phyloP scores from a whole-genome alignment of 2,888 invertebrate genomes.

The Oxytorus armatus region DNA sequence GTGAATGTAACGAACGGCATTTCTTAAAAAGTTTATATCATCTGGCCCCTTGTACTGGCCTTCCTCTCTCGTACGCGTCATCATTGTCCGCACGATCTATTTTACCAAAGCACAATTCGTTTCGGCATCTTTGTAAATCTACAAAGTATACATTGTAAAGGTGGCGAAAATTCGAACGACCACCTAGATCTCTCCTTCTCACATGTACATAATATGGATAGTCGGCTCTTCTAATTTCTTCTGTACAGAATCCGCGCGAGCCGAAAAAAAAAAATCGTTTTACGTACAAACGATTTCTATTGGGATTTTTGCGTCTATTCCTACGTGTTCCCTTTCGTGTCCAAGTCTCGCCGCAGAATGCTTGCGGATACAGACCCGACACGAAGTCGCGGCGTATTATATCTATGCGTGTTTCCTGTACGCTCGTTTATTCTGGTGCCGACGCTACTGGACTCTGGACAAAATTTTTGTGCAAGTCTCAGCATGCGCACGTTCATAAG shows the following conservation, averaged over 20 bases:
- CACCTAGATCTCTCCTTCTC: constrained; percentile 11
- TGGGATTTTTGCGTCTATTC: constrained; percentile 53
- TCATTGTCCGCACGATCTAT: constrained; percentile 58
- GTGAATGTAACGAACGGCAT: constrained; percentile 32
- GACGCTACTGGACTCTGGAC: constrained; percentile 32
- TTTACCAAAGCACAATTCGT: constrained; percentile 60
- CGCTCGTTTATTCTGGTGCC: constrained; percentile 37
- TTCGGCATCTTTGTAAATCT: constrained; percentile 64
- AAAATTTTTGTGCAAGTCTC: constrained; percentile 59
- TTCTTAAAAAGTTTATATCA: constrained; percentile 51
- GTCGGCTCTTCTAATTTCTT: constrained; percentile 62
- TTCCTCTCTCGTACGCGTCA: constrained; percentile 50
- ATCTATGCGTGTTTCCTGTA: constrained; percentile 11
- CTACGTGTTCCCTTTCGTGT: constrained; percentile 14
- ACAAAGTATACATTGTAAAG: constrained; percentile 54
- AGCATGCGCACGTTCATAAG: constrained; percentile 42
- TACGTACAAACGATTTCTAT: constrained; percentile 62
- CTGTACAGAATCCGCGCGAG: constrained; percentile 48
- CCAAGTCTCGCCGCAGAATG: constrained; percentile 66
- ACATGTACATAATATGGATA: background rate
- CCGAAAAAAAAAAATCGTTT: constrained; percentile 50
- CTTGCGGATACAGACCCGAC: background rate
- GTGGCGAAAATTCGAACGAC: constrained; percentile 50
- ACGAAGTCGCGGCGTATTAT: too few species aligned
- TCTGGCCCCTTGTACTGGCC: constrained; percentile 45